Conservation (phyloP, 2,888 invertebrate genomes). For the Abrostola tripartita region DNA sequence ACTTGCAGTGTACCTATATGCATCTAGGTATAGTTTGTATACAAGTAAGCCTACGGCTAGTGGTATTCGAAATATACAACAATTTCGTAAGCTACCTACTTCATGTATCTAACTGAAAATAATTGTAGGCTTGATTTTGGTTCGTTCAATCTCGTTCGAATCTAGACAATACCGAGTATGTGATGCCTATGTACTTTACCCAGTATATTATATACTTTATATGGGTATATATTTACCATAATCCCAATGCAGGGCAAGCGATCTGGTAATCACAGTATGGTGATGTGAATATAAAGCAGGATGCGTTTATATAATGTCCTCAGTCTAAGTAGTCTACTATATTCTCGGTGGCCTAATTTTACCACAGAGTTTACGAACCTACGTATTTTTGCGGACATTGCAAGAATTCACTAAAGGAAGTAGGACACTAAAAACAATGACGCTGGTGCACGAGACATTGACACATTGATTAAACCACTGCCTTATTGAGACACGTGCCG, state of each 20-base stretch:
- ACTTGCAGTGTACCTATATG: background rate
- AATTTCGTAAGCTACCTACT: no score
- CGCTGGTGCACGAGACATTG: constrained; percentile 2
- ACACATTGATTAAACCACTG: constrained; percentile 1
- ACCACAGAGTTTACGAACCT: background rate
- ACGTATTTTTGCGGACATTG: constrained; percentile 2
- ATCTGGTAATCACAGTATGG: constrained; percentile 3
- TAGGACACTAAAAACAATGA: constrained; percentile 1
- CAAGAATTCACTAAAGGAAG: background rate
- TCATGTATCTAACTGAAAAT: no score
- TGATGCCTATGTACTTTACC: no score
- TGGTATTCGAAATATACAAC: no score
- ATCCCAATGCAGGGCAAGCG: background rate
- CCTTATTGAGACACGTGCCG: constrained; percentile 3
- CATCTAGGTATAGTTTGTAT: no score
- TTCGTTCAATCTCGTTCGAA: no score
- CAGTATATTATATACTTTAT: no score
- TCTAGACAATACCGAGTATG: no score
- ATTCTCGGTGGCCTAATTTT: background rate
- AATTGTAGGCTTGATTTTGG: no score
- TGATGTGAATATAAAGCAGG: background rate
- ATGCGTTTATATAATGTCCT: background rate
- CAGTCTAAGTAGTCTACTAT: background rate
- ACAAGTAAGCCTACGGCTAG: no score
- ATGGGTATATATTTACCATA: constrained; percentile 2